Evolutionary conservation across 2,888 invertebrate genomes (phyloP).

Genomic region (Leptodirus hochenwartii): DNA sequence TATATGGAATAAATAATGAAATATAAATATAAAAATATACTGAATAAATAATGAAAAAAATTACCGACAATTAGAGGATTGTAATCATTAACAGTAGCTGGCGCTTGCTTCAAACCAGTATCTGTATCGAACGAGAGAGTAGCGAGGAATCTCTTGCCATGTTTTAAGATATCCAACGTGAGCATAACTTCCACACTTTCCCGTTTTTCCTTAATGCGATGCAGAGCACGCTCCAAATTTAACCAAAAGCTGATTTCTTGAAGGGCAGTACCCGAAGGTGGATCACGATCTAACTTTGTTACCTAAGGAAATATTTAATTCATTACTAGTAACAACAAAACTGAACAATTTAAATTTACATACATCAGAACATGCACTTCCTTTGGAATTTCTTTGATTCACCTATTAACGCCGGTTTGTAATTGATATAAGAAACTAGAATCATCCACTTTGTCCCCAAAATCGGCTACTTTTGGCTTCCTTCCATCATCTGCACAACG

Average conservation of each 20-base stretch:
- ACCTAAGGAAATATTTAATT: too few relatives aligned
- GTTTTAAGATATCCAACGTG: slow-evolving; percentile 90
- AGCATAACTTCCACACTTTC: slow-evolving; percentile 89
- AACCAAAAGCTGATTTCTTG: slow-evolving; percentile 99
- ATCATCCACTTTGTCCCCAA: slow-evolving; percentile 92
- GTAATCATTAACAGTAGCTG: slow-evolving; percentile 93
- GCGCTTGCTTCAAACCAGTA: slow-evolving; percentile 89
- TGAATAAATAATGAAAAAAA: too few relatives aligned
- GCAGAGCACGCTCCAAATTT: slow-evolving; percentile 89
- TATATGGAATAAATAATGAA: too few relatives aligned
- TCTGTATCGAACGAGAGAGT: slow-evolving; percentile 98
- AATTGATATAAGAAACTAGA: slow-evolving; percentile 91
- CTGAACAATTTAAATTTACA: too few relatives aligned
- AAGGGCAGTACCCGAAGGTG: slow-evolving; percentile 91
- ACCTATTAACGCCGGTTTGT: slow-evolving; percentile 94
- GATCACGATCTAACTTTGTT: slow-evolving; percentile 94
- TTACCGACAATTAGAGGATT: slow-evolving; percentile 96
- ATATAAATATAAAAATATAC: too few relatives aligned
- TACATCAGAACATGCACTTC: too few relatives aligned
- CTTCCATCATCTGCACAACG: slow-evolving; percentile 81
- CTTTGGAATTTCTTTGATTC: slow-evolving; percentile 99
- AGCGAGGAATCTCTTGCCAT: slow-evolving; percentile 97
- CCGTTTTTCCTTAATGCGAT: slow-evolving; percentile 92
- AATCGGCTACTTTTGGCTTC: slow-evolving; percentile 91
- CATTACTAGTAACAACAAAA: too few relatives aligned